These are phyloP conservation scores for Catostylus mosaicus DNA, from an alignment of 30 jellyfish, hydroid and myxozoan species.

Conservation along the genomic window DNA sequence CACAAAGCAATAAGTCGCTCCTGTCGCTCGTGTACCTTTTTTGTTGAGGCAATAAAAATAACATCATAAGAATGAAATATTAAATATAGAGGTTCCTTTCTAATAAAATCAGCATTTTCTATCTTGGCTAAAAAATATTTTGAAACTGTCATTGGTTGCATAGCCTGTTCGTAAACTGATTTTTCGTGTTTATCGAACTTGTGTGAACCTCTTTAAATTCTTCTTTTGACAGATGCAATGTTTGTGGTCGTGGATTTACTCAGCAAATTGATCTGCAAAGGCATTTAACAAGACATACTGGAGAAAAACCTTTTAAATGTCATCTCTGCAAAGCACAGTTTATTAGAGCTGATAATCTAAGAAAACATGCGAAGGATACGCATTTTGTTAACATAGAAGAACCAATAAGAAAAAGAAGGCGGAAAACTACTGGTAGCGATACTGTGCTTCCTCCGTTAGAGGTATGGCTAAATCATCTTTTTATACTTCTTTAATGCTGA, in stretches of 20 bases:
- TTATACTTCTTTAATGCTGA: too few relatives aligned
- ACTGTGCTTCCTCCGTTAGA: conserved; percentile 98
- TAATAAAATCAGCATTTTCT: too few relatives aligned
- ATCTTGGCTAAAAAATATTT: too few relatives aligned
- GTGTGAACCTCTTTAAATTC: too few relatives aligned
- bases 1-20: too few relatives aligned
- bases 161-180: too few relatives aligned
- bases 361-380: conserved; percentile 96
- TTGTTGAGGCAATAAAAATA: too few relatives aligned
- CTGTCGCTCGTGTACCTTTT: too few relatives aligned
- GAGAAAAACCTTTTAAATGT: conserved; percentile 98
- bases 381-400: conserved; percentile 96
- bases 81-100: too few relatives aligned
- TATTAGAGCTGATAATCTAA: conserved; percentile 94
- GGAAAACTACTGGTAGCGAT: conserved; percentile 98
- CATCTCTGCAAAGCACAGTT: conserved; percentile 98
- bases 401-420: conserved; percentile 92
- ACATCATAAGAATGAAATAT: too few relatives aligned
- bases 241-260: conserved; percentile 99
- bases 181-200: too few relatives aligned
- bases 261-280: conserved; percentile 98
- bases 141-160: too few relatives aligned
- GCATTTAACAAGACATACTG: conserved; percentile 97
- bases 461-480: conserved; percentile 22
- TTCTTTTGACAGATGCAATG: conserved; percentile 81